Conservation (phyloP, 2,888 invertebrate species). For the Penaeus monodon region DNA sequence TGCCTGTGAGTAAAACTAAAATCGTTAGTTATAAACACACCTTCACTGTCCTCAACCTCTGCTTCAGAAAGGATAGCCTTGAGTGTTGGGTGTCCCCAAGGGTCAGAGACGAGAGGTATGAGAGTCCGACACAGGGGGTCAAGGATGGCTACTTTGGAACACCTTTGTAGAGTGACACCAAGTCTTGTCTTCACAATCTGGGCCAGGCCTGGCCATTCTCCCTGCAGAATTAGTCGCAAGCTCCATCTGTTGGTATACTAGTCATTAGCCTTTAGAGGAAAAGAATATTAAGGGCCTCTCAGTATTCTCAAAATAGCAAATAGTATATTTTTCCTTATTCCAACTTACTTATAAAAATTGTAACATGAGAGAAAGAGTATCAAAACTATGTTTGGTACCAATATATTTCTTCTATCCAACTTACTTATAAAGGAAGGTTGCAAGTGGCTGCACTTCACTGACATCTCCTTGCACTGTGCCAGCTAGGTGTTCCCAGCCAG, state of each 20-base stretch:
- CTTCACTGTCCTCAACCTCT: conserved; percentile 71
- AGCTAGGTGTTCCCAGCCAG: conserved; percentile 64
- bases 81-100: conserved; percentile 72
- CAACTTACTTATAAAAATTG: too few species aligned
- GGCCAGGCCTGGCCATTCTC: conserved; percentile 74
- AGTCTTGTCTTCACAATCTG: conserved; percentile 71
- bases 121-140: conserved; percentile 73
- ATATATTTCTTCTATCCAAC: background rate
- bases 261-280: background rate
- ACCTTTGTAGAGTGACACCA: conserved; percentile 71
- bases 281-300: background rate
- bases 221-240: conserved; percentile 72
- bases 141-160: conserved; percentile 70
- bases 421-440: conserved; percentile 61
- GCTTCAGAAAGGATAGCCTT: conserved; percentile 71
- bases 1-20: background rate
- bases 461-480: conserved; percentile 57
- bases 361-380: too few species aligned
- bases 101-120: conserved; percentile 74
- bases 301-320: too few species aligned
- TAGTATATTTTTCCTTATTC: too few species aligned
- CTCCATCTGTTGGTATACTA: conserved; percentile 67
- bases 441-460: conserved; percentile 56
- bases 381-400: too few species aligned
- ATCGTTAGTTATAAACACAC: conserved; percentile 66